These are phyloP conservation scores for Poecilia gillii DNA, from an alignment of 2,797 vertebrate genomes.

Conservation along the genomic window DNA sequence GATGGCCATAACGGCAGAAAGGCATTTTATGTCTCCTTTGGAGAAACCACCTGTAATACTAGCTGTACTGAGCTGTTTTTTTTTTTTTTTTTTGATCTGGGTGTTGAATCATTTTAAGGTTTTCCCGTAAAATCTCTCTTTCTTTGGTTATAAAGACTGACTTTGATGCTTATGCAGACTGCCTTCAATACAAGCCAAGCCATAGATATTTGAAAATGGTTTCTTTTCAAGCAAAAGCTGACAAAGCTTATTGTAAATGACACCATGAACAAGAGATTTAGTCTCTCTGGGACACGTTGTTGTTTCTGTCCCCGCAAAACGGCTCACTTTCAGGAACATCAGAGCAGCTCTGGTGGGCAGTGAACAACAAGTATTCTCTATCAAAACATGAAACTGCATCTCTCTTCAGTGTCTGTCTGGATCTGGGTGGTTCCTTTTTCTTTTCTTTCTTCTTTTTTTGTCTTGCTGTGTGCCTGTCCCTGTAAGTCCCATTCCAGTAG, in stretches of 20 bases:
- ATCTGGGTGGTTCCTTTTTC: background rate
- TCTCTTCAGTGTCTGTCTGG: slow-evolving; percentile 1
- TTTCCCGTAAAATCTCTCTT: background rate
- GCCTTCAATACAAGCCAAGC: background rate
- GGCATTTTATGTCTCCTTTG: background rate
- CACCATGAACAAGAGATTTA: slow-evolving; percentile 33
- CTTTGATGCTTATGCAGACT: background rate
- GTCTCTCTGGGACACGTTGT: slow-evolving; percentile 5
- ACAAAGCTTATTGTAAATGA: slow-evolving; percentile 22
- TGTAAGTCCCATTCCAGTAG: slow-evolving; percentile 51
- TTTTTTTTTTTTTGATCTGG: background rate
- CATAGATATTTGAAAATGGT: background rate
- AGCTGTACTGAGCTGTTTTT: background rate
- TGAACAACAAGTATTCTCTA: slow-evolving; percentile 33
- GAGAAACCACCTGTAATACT: background rate
- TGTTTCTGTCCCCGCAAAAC: slow-evolving; percentile 10
- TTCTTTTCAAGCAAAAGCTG: background rate
- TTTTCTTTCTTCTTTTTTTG: background rate
- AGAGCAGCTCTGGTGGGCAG: slow-evolving; percentile 16
- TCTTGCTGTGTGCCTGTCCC: slow-evolving; percentile 34
- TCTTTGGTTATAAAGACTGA: background rate
- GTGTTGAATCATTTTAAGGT: background rate
- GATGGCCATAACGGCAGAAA: background rate
- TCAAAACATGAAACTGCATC: slow-evolving; percentile 37
- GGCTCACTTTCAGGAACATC: slow-evolving; percentile 23